Conservation (phyloP, 2,113 vertebrate genomes). For the Heteronetta atricapilla region DNA sequence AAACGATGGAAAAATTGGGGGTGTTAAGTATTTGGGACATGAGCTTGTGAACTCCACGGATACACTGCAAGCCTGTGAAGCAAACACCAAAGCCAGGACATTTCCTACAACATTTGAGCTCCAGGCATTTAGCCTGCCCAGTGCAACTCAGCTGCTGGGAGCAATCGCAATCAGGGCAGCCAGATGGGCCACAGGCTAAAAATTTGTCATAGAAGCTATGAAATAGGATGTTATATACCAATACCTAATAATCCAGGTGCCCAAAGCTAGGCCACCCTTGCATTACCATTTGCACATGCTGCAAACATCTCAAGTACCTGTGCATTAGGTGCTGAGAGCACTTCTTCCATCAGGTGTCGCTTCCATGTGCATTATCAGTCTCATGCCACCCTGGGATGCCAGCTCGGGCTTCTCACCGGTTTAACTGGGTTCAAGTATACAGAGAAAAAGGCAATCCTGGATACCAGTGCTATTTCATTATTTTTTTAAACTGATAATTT, state of each 20-base stretch:
- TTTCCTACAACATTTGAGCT: neutral
- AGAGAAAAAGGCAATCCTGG: neutral
- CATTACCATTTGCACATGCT: fast-evolving
- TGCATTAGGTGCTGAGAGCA: neutral
- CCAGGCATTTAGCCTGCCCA: neutral
- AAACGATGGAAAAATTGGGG: neutral
- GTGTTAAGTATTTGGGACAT: neutral
- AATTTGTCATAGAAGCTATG: neutral
- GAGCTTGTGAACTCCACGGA: neutral
- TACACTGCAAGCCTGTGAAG: neutral
- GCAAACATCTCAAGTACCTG: neutral
- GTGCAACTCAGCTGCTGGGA: fast-evolving
- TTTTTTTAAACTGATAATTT: neutral
- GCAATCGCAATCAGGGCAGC: neutral
- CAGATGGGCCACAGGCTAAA: neutral
- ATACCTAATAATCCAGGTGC: neutral
- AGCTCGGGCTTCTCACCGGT: neutral
- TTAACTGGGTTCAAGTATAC: neutral
- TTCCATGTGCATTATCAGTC: neutral
- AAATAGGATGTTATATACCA: neutral
- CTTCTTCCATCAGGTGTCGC: neutral
- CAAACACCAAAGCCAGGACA: neutral
- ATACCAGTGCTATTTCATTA: neutral
- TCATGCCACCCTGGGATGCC: neutral
- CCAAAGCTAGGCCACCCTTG: neutral